Conservation (phyloP, 2,113 vertebrate genomes). For the Columbina picui region DNA sequence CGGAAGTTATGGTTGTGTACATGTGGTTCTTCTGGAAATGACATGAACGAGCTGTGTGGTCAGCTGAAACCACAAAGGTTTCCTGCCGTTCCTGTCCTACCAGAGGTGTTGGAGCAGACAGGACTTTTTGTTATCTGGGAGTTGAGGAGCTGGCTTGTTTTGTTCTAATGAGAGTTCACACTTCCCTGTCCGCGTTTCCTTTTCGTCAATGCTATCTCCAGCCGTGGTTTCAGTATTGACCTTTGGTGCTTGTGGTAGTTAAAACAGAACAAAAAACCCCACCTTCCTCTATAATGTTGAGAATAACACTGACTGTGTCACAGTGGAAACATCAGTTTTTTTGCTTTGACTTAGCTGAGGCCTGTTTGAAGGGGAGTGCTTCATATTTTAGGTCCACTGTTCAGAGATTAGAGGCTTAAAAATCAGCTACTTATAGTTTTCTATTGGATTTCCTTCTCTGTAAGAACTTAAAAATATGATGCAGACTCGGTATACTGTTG, state of each 20-base stretch:
- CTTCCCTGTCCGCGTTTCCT: not conserved
- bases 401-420: not conserved
- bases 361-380: constrained; percentile 29
- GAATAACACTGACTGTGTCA: constrained; percentile 14
- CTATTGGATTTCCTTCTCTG: not conserved
- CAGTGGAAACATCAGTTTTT: not conserved
- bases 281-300: not conserved
- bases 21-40: not conserved
- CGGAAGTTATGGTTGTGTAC: rapidly evolving
- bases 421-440: not conserved
- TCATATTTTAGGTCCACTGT: not conserved
- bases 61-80: not conserved
- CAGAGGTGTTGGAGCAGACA: not conserved
- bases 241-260: not conserved
- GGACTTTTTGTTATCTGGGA: not conserved
- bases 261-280: not conserved
- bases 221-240: not conserved
- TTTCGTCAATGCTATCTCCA: not conserved
- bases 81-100: not conserved
- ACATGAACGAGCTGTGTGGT: rapidly evolving
- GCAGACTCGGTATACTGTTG: not conserved
- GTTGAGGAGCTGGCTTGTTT: not conserved
- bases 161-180: not conserved
- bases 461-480: not conserved
- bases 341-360: constrained; percentile 2